Evolutionary conservation across 1,140 invertebrate species (phyloP).

Genomic region (Cydia splendana): DNA sequence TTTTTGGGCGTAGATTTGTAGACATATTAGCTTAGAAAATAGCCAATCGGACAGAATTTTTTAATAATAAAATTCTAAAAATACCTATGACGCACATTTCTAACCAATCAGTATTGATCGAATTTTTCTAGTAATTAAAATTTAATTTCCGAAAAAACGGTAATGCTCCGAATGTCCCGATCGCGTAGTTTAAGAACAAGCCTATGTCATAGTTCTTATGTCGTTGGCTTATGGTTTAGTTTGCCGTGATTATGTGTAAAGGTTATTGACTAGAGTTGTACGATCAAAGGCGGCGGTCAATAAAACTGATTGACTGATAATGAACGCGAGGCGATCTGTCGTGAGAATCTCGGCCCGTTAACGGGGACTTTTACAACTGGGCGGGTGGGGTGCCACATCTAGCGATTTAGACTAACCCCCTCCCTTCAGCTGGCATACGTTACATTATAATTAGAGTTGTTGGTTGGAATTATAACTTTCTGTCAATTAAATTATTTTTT

Average conservation of each 20-base stretch:
- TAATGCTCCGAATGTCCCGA: slow-evolving; percentile 31
- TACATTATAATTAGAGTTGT: too few relatives aligned
- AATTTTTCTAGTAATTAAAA: slow-evolving; percentile 31
- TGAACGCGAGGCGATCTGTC: slow-evolving; percentile 71
- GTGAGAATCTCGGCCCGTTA: slow-evolving; percentile 70
- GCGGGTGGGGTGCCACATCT: slow-evolving; percentile 44
- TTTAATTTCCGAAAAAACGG: slow-evolving; percentile 21
- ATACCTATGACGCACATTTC: slow-evolving; percentile 17
- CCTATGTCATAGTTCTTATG: neutral
- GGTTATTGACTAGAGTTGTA: slow-evolving; percentile 56
- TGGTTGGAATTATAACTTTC: too few relatives aligned
- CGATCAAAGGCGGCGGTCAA: slow-evolving; percentile 72
- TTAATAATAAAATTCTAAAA: slow-evolving; percentile 7
- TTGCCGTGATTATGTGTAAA: neutral
- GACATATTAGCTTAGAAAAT: neutral
- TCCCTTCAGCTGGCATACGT: too few relatives aligned
- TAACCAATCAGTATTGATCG: slow-evolving; percentile 21
- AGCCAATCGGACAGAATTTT: neutral
- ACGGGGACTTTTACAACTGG: slow-evolving; percentile 73
- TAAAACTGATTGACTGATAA: slow-evolving; percentile 77
- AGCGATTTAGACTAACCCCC: slow-evolving; percentile 32
- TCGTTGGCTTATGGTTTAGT: neutral
- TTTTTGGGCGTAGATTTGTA: too few relatives aligned
- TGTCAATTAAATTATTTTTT: too few relatives aligned
- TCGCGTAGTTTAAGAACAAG: neutral